phyloP scores from a whole-genome alignment of 2,888 invertebrate species.

The Beris morrisii region DNA sequence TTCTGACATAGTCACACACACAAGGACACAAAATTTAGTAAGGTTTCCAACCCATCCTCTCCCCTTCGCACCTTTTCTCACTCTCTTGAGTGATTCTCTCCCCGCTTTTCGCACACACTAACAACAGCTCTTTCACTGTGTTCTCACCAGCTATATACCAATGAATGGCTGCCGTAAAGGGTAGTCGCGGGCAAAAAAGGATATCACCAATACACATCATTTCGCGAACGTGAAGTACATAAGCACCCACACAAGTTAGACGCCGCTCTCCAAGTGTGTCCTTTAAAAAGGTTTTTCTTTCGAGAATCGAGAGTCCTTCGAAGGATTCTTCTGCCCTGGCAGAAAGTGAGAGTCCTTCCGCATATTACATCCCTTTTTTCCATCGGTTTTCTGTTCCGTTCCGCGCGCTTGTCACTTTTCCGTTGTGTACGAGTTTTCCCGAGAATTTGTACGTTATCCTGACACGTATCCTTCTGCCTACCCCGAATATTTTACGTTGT shows the following conservation, averaged over 20 bases:
- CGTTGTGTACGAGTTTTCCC: no score
- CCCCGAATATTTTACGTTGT: slow-evolving; percentile 22
- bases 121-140: slow-evolving; percentile 1
- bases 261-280: no score
- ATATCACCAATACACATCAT: slow-evolving; percentile 1
- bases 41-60: slow-evolving; percentile 24
- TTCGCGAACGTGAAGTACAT: background rate
- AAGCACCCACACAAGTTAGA: no score
- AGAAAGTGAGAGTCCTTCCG: slow-evolving; percentile 25
- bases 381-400: slow-evolving; percentile 13
- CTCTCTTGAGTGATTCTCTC: slow-evolving; percentile 2
- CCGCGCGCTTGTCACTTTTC: background rate
- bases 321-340: background rate
- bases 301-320: no score
- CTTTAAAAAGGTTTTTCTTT: no score
- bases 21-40: slow-evolving; percentile 2
- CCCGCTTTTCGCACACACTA: slow-evolving; percentile 19
- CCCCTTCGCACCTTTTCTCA: slow-evolving; percentile 1
- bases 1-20: background rate
- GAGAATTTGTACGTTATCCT: background rate
- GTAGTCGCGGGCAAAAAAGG: slow-evolving; percentile 9
- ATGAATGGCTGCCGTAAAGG: slow-evolving; percentile 10
- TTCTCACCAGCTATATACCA: slow-evolving; percentile 7
- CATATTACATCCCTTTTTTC: slow-evolving; percentile 2
- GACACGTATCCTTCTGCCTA: background rate